Conservation (phyloP, 2,797 vertebrate species). For the Danio albolineatus region DNA sequence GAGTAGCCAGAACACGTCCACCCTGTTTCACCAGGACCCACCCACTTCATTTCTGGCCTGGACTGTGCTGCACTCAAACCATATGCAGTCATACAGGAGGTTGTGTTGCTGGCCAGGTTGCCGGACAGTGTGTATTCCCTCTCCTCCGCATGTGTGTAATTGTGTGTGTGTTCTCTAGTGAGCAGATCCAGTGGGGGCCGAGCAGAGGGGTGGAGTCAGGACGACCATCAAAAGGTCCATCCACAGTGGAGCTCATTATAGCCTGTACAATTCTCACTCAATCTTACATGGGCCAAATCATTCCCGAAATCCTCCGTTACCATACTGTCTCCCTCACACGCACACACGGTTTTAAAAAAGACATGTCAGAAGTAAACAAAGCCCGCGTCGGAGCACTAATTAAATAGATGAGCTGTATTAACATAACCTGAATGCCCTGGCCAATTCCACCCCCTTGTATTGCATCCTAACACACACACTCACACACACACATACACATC, state of each 20-base stretch:
- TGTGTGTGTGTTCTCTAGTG: constrained; percentile 17
- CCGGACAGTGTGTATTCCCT: constrained; percentile 36
- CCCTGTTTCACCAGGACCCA: background rate
- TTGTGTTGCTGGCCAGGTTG: constrained; percentile 35
- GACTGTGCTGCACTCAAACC: constrained; percentile 6
- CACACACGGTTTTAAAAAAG: constrained; percentile 70
- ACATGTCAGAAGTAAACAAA: constrained; percentile 84
- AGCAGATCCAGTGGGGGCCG: constrained; percentile 26
- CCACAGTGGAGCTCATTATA: constrained; percentile 51
- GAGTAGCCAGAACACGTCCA: background rate
- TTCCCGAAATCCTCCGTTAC: constrained; percentile 53
- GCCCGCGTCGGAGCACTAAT: constrained; percentile 79
- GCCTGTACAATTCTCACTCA: constrained; percentile 28
- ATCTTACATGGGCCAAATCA: constrained; percentile 45
- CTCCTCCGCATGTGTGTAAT: background rate
- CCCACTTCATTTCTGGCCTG: background rate
- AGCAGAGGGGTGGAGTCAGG: constrained; percentile 50
- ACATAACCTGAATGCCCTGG: constrained; percentile 88
- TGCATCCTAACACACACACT: constrained; percentile 41
- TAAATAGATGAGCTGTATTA: constrained; percentile 88
- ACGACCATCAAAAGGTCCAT: constrained; percentile 55
- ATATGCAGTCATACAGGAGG: constrained; percentile 2
- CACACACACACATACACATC: constrained; percentile 23
- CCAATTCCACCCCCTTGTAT: constrained; percentile 78
- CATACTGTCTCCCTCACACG: constrained; percentile 40